phyloP scores from a whole-genome alignment of 2,888 invertebrate species.

The Perizoma affinitatum region DNA sequence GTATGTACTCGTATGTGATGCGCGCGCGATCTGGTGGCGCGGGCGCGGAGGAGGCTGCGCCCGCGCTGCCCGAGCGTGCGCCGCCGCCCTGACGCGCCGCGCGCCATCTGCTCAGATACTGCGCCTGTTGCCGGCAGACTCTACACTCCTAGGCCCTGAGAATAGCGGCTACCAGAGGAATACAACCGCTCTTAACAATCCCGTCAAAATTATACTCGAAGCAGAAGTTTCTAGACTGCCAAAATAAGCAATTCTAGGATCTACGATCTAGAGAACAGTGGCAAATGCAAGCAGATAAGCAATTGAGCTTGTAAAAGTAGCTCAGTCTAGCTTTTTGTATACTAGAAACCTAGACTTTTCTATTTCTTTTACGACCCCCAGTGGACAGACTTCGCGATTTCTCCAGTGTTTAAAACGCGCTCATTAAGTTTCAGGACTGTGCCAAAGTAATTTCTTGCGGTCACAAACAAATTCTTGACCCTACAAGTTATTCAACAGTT shows the following conservation, averaged over 20 bases:
- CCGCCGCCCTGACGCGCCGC: constrained; percentile 85
- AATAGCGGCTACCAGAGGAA: not conserved
- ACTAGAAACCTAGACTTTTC: no score
- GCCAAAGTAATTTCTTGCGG: constrained; percentile 13
- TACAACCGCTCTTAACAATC: no score
- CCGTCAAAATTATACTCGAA: no score
- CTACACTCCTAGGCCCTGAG: not conserved
- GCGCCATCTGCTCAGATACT: constrained; percentile 76
- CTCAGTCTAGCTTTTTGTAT: no score
- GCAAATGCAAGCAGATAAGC: no score
- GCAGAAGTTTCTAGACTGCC: no score
- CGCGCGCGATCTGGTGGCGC: constrained; percentile 85
- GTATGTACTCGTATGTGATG: constrained; percentile 91
- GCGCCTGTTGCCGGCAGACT: constrained; percentile 27
- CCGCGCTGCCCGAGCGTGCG: constrained; percentile 85
- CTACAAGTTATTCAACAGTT: not conserved
- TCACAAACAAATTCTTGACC: constrained; percentile 1
- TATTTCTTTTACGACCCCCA: not conserved
- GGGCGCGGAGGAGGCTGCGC: constrained; percentile 73
- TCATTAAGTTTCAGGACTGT: constrained; percentile 6
- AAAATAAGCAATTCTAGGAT: no score
- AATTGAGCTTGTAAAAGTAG: no score
- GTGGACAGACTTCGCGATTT: not conserved
- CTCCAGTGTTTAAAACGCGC: not conserved
- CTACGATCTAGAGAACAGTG: no score